Conservation (phyloP, 1,140 invertebrate genomes). For the Anagrus nilaparvatae region DNA sequence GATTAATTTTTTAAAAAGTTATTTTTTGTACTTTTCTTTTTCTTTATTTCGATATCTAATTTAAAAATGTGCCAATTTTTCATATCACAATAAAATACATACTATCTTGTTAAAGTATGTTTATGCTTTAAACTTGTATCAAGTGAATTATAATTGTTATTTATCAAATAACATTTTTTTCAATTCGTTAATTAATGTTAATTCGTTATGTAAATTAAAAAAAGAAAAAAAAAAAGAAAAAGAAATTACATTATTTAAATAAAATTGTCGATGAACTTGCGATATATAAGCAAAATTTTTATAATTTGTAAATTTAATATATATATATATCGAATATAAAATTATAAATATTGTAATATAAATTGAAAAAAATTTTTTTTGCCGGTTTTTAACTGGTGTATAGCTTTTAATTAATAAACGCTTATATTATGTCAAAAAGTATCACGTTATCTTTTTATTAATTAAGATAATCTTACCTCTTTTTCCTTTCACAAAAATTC, state of each 20-base stretch:
- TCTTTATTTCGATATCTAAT: no score
- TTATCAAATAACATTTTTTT: neutral
- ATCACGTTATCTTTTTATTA: no score
- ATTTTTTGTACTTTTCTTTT: no score
- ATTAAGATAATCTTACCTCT: no score
- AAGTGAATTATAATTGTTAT: neutral
- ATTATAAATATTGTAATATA: conserved; percentile 13
- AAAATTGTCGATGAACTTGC: neutral
- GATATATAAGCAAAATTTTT: conserved; percentile 4
- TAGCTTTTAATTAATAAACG: conserved; percentile 12
- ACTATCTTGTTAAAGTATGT: no score
- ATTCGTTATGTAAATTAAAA: neutral
- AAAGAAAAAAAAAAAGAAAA: neutral
- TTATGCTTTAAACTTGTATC: neutral
- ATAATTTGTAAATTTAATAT: neutral
- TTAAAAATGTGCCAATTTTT: no score
- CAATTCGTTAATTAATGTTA: neutral
- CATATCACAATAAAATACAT: no score
- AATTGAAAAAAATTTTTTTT: conserved; percentile 3
- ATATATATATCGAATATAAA: neutral
- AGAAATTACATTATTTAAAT: neutral
- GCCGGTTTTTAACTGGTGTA: neutral
- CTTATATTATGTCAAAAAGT: conserved; percentile 5
- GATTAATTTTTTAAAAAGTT: no score
- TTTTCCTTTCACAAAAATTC: no score